phyloP scores from a whole-genome alignment of 64 coral and sea anemone species.

The Montipora efflorescens region DNA sequence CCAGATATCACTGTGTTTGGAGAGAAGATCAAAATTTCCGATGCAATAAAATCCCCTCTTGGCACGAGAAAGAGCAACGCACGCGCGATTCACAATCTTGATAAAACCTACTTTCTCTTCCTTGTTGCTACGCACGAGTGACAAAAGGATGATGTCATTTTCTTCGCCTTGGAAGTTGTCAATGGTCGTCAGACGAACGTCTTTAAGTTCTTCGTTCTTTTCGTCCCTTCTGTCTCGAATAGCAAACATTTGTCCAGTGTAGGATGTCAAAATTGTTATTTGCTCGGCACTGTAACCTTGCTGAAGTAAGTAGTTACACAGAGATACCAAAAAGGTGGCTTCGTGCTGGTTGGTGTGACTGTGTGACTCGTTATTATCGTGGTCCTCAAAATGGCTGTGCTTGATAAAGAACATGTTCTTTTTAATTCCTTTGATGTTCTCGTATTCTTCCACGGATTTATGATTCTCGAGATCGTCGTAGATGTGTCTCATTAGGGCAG shows the following conservation, averaged over 20 bases:
- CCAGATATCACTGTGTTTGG: conserved; percentile 78
- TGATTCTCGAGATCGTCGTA: conserved; percentile 79
- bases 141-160: conserved; percentile 89
- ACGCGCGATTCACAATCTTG: conserved; percentile 77
- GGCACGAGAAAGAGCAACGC: conserved; percentile 91
- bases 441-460: conserved; percentile 57
- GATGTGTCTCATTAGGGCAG: conserved; percentile 72
- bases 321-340: conserved; percentile 63
- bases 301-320: conserved; percentile 77
- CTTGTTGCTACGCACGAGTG: conserved; percentile 88
- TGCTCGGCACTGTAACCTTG: conserved; percentile 73
- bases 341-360: conserved; percentile 85
- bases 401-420: conserved; percentile 85
- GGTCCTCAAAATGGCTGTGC: conserved; percentile 57
- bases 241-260: conserved; percentile 84
- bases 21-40: conserved; percentile 79
- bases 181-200: conserved; percentile 74
- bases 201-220: neutral
- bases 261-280: conserved; percentile 88
- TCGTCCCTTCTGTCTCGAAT: conserved; percentile 53
- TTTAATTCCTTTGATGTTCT: conserved; percentile 77
- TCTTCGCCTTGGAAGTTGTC: conserved; percentile 96
- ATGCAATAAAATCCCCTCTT: conserved; percentile 87
- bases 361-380: conserved; percentile 43
- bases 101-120: conserved; percentile 76